phyloP scores from a whole-genome alignment of 2,797 vertebrate genomes.

The Gadopsis marmoratus region DNA sequence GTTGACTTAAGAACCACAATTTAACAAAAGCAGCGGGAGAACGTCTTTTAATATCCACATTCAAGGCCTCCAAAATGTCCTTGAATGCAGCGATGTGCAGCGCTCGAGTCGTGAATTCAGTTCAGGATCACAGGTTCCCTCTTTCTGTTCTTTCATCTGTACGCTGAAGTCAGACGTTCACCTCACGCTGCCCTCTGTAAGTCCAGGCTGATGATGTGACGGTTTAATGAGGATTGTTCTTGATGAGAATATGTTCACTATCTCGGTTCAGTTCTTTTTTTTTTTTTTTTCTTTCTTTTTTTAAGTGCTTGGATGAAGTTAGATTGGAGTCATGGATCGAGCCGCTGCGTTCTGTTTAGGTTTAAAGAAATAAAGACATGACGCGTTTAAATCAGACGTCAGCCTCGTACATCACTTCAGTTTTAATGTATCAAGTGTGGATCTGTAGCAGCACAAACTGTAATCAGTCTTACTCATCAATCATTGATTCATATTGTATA shows the following conservation, averaged over 20 bases:
- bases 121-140: background rate
- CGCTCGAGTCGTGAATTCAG: slow-evolving; percentile 3
- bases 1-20: slow-evolving; percentile 31
- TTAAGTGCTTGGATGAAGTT: no score
- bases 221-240: background rate
- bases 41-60: slow-evolving; percentile 30
- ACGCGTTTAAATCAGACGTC: background rate
- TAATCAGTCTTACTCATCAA: no score
- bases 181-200: no score
- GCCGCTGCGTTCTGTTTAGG: background rate
- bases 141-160: background rate
- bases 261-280: no score
- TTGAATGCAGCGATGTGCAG: slow-evolving; percentile 26
- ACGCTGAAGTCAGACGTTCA: background rate
- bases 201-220: no score
- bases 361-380: background rate
- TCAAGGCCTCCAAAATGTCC: slow-evolving; percentile 35
- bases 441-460: background rate
- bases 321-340: no score
- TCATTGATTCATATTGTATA: no score
- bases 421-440: no score
- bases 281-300: no score
- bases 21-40: slow-evolving; percentile 43
- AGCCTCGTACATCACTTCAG: no score
- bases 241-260: background rate